phyloP scores from a whole-genome alignment of 2,113 vertebrate species.

The rabbit (Oryctolagus cuniculus) region DNA sequence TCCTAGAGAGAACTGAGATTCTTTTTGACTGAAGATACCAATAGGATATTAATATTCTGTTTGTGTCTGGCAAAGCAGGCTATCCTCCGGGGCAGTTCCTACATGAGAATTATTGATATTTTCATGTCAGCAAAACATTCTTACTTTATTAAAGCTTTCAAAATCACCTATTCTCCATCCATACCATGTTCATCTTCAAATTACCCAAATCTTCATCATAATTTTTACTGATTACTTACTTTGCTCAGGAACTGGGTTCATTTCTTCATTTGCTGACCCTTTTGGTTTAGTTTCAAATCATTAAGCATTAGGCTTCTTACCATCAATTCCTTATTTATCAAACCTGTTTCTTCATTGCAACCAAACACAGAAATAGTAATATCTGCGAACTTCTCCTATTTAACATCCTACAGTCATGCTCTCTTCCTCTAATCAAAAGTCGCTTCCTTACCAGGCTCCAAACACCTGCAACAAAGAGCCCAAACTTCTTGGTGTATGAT shows the following conservation, averaged over 20 bases:
- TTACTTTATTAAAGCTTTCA: background rate
- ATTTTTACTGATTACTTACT: background rate
- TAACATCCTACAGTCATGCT: background rate
- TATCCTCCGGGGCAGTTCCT: background rate
- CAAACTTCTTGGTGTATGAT: background rate
- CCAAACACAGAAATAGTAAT: too few species aligned
- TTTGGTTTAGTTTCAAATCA: background rate
- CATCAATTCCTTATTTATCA: background rate
- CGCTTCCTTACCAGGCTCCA: background rate
- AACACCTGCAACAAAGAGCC: background rate
- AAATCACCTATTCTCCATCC: background rate
- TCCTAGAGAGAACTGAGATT: background rate
- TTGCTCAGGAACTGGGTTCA: too few species aligned
- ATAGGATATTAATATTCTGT: background rate
- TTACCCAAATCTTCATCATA: background rate
- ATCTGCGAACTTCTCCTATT: background rate
- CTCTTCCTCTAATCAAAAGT: background rate
- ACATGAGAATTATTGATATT: background rate
- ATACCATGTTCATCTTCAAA: background rate
- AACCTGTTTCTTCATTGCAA: background rate
- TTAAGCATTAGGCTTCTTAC: background rate
- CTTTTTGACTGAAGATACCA: background rate
- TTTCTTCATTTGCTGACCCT: background rate
- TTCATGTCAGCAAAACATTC: background rate
- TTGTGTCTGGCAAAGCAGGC: accelerated